Conservation (phyloP, 2,113 vertebrate genomes). For the Rhea americana region DNA sequence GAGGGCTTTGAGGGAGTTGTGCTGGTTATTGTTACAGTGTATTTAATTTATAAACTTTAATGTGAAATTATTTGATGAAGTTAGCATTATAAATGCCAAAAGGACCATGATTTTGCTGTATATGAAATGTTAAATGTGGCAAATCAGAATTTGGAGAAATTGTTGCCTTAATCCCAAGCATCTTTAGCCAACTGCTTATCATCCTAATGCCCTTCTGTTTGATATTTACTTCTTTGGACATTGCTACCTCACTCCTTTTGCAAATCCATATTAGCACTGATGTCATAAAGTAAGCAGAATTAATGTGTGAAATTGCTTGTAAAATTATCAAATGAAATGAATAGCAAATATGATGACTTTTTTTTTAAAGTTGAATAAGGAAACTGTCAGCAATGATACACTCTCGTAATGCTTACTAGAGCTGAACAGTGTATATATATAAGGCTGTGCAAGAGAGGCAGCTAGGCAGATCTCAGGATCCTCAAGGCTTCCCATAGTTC, state of each 20-base stretch:
- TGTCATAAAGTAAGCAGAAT: conserved; percentile 74
- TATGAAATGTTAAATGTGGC: neutral
- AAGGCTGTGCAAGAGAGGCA: conserved; percentile 62
- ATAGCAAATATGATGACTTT: conserved; percentile 59
- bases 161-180: neutral
- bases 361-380: conserved; percentile 62
- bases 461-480: conserved; percentile 69
- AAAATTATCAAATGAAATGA: conserved; percentile 74
- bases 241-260: conserved; percentile 58
- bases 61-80: neutral
- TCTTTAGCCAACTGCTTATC: conserved; percentile 34
- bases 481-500: conserved; percentile 60
- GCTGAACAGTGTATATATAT: conserved; percentile 79
- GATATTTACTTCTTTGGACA: conserved; percentile 69
- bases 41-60: neutral
- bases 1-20: neutral
- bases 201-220: conserved; percentile 54
- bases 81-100: neutral
- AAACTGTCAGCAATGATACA: conserved; percentile 75
- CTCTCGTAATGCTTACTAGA: conserved; percentile 72
- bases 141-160: conserved; percentile 28
- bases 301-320: conserved; percentile 75
- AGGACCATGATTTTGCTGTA: neutral
- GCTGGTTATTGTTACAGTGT: neutral
- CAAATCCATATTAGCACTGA: conserved; percentile 63